Evolutionary conservation across 2,797 vertebrate genomes (phyloP), one percentile per base, ranked within the genome.

Genomic region (Callimico goeldii): DNA sequence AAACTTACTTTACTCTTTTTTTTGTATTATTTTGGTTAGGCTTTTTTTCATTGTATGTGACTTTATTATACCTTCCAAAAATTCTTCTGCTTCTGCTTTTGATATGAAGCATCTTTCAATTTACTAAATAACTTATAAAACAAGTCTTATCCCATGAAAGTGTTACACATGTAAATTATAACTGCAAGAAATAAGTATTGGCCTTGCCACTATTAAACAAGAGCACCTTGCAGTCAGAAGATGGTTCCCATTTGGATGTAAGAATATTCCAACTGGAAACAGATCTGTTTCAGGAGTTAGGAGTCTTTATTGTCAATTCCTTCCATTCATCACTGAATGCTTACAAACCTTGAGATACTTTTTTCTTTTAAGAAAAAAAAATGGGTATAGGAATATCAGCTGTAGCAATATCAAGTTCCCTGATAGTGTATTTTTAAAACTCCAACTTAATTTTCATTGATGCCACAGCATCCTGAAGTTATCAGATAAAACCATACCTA

Each of bases 21-120:
- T 75, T 48, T 94, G 76, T 30, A 92, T 50, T n/a, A 86, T 48
- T 95, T 83, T 36, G 7, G 57, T 96, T 88, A 76, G 46, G 5
- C 61, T 90, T 83, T 89, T 87, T 67, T 24, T 36, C 22, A 50
- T 43, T 84, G 3, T 52, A 91, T 43, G 20, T 79, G 20, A 55
- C 50, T 92, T 93, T 52, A 93, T 90, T 86, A 39, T n/a, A 85
- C 64, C 26, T 83, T 83, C 87, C 46, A 91, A 92, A 96, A 91
- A 50, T 92, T 41, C 20, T 96, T 90, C 33, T 93, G 12, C 67
- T 94, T 70, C 41, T 86, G 14, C 55, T 87, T 96, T 52, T 70
- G 58, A 70, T 92, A 75, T 57, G 57, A 95, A 97, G 70, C 39
- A 91, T 55, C 43, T 90, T 95, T 94, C 12, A 67, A 39, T 30